Conservation (phyloP, 1,140 invertebrate species). For the Drosophila sturtevanti region DNA sequence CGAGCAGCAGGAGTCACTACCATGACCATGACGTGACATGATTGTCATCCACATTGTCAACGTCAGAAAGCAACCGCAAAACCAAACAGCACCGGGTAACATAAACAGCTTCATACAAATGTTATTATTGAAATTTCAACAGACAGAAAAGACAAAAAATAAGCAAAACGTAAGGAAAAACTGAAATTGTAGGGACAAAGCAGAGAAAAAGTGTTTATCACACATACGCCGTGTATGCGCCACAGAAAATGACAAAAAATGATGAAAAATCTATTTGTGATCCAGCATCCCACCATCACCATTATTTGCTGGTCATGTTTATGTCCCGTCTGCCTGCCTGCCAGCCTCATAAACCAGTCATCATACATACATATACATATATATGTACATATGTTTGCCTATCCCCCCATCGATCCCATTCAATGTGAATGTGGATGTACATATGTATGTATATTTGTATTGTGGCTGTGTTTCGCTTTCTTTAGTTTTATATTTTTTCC, state of each 20-base stretch:
- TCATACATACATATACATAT: slow-evolving; percentile 58
- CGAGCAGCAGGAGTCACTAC: slow-evolving; percentile 17
- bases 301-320: slow-evolving; percentile 43
- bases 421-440: slow-evolving; percentile 30
- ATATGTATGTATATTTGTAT: too few species aligned
- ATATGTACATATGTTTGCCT: slow-evolving; percentile 51
- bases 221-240: slow-evolving; percentile 55
- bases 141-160: slow-evolving; percentile 4
- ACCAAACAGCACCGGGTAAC: slow-evolving; percentile 44
- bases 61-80: slow-evolving; percentile 34
- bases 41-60: slow-evolving; percentile 76
- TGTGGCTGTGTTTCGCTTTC: slow-evolving; percentile 51
- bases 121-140: slow-evolving; percentile 76
- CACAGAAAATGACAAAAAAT: slow-evolving; percentile 56
- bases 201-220: slow-evolving; percentile 60
- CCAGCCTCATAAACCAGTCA: slow-evolving; percentile 5
- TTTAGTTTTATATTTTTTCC: slow-evolving; percentile 68
- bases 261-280: slow-evolving; percentile 77
- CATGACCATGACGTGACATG: slow-evolving; percentile 62
- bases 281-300: slow-evolving; percentile 13
- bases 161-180: background rate
- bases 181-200: background rate
- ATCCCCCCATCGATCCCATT: slow-evolving; percentile 30
- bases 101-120: slow-evolving; percentile 80
- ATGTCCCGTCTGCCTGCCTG: slow-evolving; percentile 14